These are phyloP conservation scores for Argyra leucocephala DNA, from an alignment of 2,888 invertebrate species.

Conservation along the genomic window DNA sequence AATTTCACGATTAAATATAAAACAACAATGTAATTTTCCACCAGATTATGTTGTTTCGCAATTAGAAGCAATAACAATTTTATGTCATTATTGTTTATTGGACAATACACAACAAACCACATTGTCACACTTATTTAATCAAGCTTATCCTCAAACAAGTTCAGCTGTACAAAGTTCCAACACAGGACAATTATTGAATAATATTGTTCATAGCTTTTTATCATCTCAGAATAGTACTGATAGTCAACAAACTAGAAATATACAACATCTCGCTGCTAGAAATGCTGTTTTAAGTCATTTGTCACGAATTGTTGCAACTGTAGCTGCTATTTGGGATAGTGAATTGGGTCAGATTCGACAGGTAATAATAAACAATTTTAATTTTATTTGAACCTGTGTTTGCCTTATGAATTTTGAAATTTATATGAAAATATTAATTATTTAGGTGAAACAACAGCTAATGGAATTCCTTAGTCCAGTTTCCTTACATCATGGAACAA, in stretches of 20 bases:
- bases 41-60: constrained; percentile 71
- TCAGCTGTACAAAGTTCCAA: constrained; percentile 49
- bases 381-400: too few relatives aligned
- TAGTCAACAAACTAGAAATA: constrained; percentile 34
- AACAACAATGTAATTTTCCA: constrained; percentile 44
- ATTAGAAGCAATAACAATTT: constrained; percentile 65
- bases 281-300: constrained; percentile 67
- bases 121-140: constrained; percentile 49
- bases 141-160: constrained; percentile 47
- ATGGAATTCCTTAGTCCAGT: constrained; percentile 76
- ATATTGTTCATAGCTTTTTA: constrained; percentile 71
- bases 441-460: constrained; percentile 59
- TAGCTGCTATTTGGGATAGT: constrained; percentile 71
- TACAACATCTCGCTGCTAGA: constrained; percentile 49
- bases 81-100: constrained; percentile 71
- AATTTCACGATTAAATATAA: constrained; percentile 41
- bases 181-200: constrained; percentile 66
- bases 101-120: constrained; percentile 50
- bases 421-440: not conserved
- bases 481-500: constrained; percentile 69
- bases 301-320: constrained; percentile 69
- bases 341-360: constrained; percentile 47
- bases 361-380: not conserved
- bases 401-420: too few relatives aligned
- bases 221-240: constrained; percentile 46